These are phyloP conservation scores for Odocoileus virginianus DNA, from an alignment of 2,113 vertebrate genomes.

Conservation along the genomic window DNA sequence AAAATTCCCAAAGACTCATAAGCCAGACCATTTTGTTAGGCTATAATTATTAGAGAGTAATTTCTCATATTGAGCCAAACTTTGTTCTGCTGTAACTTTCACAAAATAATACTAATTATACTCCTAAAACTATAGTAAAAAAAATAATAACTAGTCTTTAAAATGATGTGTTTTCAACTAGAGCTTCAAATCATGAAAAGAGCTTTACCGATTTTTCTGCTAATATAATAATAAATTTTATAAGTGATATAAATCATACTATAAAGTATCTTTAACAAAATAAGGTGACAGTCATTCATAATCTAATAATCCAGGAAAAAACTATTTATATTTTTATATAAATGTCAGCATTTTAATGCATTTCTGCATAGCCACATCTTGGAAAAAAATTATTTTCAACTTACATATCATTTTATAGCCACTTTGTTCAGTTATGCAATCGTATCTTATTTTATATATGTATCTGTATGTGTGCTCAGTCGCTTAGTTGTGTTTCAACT, in stretches of 20 bases:
- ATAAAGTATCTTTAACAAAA: background rate
- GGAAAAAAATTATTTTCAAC: background rate
- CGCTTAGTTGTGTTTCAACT: background rate
- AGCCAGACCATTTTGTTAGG: background rate
- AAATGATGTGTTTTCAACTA: background rate
- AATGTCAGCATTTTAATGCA: background rate
- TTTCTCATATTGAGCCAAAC: background rate
- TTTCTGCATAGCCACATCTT: background rate
- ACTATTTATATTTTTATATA: background rate
- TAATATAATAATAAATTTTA: background rate
- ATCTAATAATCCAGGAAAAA: background rate
- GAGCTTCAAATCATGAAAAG: background rate
- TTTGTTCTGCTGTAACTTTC: background rate
- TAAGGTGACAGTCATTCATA: background rate
- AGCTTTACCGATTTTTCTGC: background rate
- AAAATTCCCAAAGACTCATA: background rate
- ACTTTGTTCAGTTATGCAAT: background rate
- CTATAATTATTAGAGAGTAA: background rate
- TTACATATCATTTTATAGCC: background rate
- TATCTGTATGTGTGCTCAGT: background rate
- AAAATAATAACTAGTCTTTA: background rate
- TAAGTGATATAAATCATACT: background rate
- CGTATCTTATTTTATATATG: background rate
- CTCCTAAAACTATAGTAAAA: background rate
- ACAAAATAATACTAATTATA: background rate